These are phyloP conservation scores for Seriola rivoliana DNA, from an alignment of 2,113 vertebrate genomes.

Conservation along the genomic window DNA sequence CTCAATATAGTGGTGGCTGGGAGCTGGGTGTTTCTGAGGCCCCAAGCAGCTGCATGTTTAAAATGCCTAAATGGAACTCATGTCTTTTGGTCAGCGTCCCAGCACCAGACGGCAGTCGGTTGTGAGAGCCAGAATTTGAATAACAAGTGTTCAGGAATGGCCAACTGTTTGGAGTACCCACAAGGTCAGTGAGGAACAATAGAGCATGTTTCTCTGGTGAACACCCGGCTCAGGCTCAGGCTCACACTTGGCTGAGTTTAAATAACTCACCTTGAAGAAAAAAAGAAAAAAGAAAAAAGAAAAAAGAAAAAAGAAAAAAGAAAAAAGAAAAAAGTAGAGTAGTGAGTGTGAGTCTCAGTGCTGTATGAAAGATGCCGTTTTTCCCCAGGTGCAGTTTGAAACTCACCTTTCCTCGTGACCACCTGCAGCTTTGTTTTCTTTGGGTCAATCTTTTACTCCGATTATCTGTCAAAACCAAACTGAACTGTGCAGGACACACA, in stretches of 20 bases:
- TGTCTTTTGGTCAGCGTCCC: slow-evolving; percentile 67
- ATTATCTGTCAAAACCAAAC: slow-evolving; percentile 36
- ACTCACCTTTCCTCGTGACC: slow-evolving; percentile 33
- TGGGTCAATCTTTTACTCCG: slow-evolving; percentile 29
- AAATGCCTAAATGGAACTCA: slow-evolving; percentile 61
- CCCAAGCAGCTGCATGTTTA: slow-evolving; percentile 74
- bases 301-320: background rate
- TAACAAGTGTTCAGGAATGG: slow-evolving; percentile 78
- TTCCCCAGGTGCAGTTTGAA: slow-evolving; percentile 17
- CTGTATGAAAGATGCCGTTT: background rate
- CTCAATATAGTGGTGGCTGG: background rate
- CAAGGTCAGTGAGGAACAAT: slow-evolving; percentile 73
- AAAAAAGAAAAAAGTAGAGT: background rate
- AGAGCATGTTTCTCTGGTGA: slow-evolving; percentile 56
- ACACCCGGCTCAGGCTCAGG: slow-evolving; percentile 41
- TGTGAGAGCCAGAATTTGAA: slow-evolving; percentile 78
- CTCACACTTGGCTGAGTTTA: slow-evolving; percentile 45
- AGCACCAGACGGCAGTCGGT: slow-evolving; percentile 64
- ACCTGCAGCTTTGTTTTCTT: slow-evolving; percentile 51
- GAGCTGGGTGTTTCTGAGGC: slow-evolving; percentile 17
- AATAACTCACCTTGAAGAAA: slow-evolving; percentile 32
- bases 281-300: background rate
- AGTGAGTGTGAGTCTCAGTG: background rate
- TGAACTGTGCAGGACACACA: background rate
- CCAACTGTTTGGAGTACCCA: slow-evolving; percentile 77